Evolutionary conservation across 2,888 invertebrate species (phyloP).

Genomic region (Gryllus longicercus): DNA sequence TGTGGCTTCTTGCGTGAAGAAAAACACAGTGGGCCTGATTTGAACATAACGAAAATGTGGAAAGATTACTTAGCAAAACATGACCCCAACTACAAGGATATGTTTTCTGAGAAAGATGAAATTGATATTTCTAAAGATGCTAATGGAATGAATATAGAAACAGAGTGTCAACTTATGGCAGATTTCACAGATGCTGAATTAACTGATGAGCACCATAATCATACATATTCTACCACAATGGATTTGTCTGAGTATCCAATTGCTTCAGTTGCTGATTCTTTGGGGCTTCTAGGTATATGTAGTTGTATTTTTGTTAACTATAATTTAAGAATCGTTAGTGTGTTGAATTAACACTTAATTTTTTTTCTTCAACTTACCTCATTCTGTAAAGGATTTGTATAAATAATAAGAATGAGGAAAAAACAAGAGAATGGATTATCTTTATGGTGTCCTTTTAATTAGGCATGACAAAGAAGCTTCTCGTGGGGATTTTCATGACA

Average conservation of each 20-base stretch:
- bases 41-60: conserved; percentile 59
- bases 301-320: background rate
- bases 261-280: conserved; percentile 24
- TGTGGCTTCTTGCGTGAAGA: conserved; percentile 55
- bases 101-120: conserved; percentile 53
- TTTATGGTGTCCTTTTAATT: too few relatives aligned
- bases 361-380: too few relatives aligned
- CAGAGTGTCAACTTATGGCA: conserved; percentile 20
- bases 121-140: conserved; percentile 24
- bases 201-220: background rate
- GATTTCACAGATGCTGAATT: background rate
- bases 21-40: conserved; percentile 56
- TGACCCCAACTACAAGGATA: conserved; percentile 54
- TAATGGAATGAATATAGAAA: background rate
- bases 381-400: too few relatives aligned
- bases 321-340: background rate
- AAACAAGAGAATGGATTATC: too few relatives aligned
- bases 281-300: conserved; percentile 20
- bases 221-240: conserved; percentile 18
- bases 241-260: conserved; percentile 27
- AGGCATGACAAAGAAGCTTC: too few relatives aligned
- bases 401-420: too few relatives aligned
- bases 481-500: too few relatives aligned
- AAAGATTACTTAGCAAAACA: conserved; percentile 56
- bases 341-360: too few relatives aligned